Base-by-base conservation (phyloP, 2,113 vertebrate species). In the Scomber scombrus region DNA sequence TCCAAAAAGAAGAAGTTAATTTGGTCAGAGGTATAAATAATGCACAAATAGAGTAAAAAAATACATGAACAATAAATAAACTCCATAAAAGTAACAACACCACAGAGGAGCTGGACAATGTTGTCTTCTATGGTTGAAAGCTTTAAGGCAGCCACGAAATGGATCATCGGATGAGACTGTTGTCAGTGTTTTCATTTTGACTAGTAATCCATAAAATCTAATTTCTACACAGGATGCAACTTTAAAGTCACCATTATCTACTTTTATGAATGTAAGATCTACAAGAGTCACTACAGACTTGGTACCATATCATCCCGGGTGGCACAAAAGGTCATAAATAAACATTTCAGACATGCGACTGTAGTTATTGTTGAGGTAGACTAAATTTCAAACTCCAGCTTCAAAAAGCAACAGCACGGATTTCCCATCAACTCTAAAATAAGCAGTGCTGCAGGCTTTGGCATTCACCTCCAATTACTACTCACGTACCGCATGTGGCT, bases 341-440 rank as follows among this genome's bases (percentile, higher is more conserved):
- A 63, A 64, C 23, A 19, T 47, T 64, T 31, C n/a, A 55, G 23
- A 61, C 14, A 63, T 43, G 18, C 21, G 15, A 43, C 21, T 7
- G 11, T 4, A 23, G 51, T 62, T 43, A 61, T 16, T 23, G 31
- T 71, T 2, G 23, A 60, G 12, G 26, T 6, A 55, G 46, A 67
- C 47, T 16, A 71, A 29, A 57, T 52, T 62, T 79, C 61, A 68
- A 56, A 57, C 29, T 40, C 21, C 14, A 12, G 13, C 40, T 56
- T 79, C n/a, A 55, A 72, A 26, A 69, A 70, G 54, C 47, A 78
- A 78, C 74, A n/a, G 23, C 21, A 89, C 57, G 55, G 62, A 71
- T 70, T 90, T 74, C n/a, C 21, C 71, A 74, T 82, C 43, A 68
- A 45, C 13, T 10, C 6, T 18, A 6, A 60, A 65, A 61, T 46